Evolutionary conservation across 2,797 vertebrate species (phyloP).

Genomic region (Microctenopoma stevenorrisi): DNA sequence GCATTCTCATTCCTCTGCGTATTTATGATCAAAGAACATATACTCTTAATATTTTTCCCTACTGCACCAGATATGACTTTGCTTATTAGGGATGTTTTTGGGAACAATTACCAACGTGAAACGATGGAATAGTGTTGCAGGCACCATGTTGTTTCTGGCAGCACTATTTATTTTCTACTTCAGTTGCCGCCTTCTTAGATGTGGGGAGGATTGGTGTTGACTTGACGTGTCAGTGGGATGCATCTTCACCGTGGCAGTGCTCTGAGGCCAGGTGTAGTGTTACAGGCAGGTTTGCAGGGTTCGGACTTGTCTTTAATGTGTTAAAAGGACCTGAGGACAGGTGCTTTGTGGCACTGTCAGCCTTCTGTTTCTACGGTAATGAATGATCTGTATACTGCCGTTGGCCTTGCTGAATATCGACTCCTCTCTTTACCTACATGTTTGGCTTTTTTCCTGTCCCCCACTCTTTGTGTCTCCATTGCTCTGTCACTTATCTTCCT

Average conservation of each 20-base stretch:
- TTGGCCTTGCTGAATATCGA: constrained; percentile 59
- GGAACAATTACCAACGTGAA: no score
- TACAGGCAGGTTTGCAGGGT: constrained; percentile 57
- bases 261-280: constrained; percentile 60
- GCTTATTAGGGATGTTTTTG: no score
- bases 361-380: constrained; percentile 68
- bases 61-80: no score
- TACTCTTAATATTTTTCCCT: no score
- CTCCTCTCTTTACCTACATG: constrained; percentile 51
- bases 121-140: no score
- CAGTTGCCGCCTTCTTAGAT: background rate
- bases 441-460: constrained; percentile 5
- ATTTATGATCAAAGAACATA: no score
- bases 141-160: no score
- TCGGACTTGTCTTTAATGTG: constrained; percentile 66
- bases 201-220: constrained; percentile 2
- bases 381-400: constrained; percentile 60
- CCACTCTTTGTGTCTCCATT: constrained; percentile 30
- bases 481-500: constrained; percentile 4
- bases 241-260: constrained; percentile 14
- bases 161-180: no score
- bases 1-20: no score
- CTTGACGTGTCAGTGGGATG: constrained; percentile 30
- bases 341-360: constrained; percentile 73
- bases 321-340: constrained; percentile 71